Base-by-base conservation (phyloP, 2,113 vertebrate species). In the Cygnus atratus region DNA sequence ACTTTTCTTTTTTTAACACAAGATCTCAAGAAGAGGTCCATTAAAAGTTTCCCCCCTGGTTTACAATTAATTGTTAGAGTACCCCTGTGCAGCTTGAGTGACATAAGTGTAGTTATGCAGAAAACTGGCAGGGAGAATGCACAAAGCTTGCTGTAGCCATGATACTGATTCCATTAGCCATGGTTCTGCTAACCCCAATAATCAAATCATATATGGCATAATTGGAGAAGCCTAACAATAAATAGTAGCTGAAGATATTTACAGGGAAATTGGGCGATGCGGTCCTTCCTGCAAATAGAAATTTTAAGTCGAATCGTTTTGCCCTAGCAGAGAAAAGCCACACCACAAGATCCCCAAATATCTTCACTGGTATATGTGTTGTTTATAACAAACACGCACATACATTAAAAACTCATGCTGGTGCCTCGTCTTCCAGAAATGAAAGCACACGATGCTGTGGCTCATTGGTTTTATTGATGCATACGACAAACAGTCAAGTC, bases 1-100 rank as follows among this genome's bases (percentile, higher is more conserved):
- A 98, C 98, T 98, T 98, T 97, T 90, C 96, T 96, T 97, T 97
- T 98, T 98, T 96, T 97, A 97, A 97, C 95, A 96, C 94, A 97
- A 96, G 97, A 97, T 97, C 97, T 95, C 97, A 96, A 98, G 96
- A 98, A 98, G 96, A 97, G 93, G 95, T 95, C 96, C 96, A 96
- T 98, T 98, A 96, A 97, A 98, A 98, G 95, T 96, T 95, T 93
- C 93, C 93, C 84, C 84, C 71, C 93, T 95, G 72, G 7, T 97
- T 97, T 96, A 91, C 92, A 96, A 98, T 98, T 97, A 97, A 98
- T 98, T 97, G 98, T 96, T 96, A 89, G 87, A 98, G 93, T 94
- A 97, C 67, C 91, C 91, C 95, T 96, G 93, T 96, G 94, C 90
- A 5, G 55, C 88, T 90, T 97, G 97, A 97, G 96, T 87, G 96